Percentiles rank a stretch among this genome's conserved stretches.
Conservation (phyloP, 2,888 invertebrate genomes). For the Nomada ferruginata region DNA sequence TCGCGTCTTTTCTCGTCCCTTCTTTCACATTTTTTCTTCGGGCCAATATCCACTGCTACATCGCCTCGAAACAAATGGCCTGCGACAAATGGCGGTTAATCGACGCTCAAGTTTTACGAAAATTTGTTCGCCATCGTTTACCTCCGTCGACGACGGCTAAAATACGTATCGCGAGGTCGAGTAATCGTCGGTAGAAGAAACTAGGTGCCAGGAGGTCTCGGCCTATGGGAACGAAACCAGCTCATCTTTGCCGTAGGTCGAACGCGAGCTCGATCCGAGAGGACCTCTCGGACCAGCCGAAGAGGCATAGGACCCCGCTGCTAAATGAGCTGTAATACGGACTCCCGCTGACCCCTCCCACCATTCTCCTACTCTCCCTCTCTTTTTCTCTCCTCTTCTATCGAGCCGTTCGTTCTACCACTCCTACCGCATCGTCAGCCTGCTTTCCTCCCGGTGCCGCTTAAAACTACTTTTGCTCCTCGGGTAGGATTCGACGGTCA, state of each 20-base stretch:
- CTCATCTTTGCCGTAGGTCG: constrained; percentile 74
- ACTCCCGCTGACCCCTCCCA: constrained; percentile 79
- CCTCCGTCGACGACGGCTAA: neutral
- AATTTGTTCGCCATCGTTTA: neutral
- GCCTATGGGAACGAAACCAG: constrained; percentile 68
- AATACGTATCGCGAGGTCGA: neutral
- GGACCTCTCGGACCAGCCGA: constrained; percentile 74
- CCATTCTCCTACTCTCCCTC: constrained; percentile 31
- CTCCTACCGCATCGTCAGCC: constrained; percentile 2
- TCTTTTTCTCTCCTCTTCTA: constrained; percentile 50
- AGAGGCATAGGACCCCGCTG: constrained; percentile 82
- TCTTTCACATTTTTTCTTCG: neutral
- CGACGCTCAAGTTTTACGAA: neutral
- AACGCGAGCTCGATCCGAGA: constrained; percentile 68
- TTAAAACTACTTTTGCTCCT: constrained; percentile 63
- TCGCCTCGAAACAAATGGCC: neutral
- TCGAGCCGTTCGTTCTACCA: constrained; percentile 18
- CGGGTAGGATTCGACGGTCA: constrained; percentile 64
- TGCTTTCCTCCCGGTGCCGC: constrained; percentile 33
- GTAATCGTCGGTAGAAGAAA: constrained; percentile 24
- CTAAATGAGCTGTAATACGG: constrained; percentile 84
- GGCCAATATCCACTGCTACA: neutral
- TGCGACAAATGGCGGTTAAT: neutral
- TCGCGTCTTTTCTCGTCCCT: constrained; percentile 2
- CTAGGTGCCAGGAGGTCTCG: constrained; percentile 50